A percentile compares a stretch with the other conserved stretches of the same genome.
Conservation (phyloP, 2,113 vertebrate species). For the Urocolius indicus region DNA sequence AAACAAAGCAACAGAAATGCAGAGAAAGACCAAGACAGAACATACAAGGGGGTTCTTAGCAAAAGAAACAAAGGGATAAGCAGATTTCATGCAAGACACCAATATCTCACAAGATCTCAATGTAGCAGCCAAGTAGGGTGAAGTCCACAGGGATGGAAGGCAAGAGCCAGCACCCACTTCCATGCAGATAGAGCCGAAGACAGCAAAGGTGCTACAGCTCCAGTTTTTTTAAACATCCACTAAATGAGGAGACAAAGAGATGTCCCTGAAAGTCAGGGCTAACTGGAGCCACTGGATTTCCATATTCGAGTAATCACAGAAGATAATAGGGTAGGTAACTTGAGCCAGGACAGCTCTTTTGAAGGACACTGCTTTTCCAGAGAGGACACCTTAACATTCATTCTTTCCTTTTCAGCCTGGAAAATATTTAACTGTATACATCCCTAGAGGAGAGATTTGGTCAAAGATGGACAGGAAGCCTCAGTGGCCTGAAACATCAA, state of each 20-base stretch:
- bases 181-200: not conserved
- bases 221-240: not conserved
- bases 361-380: not conserved
- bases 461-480: not conserved
- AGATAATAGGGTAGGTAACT: not conserved
- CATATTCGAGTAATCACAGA: accelerated
- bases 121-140: not conserved
- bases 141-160: not conserved
- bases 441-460: not conserved
- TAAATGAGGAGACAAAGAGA: too few species aligned
- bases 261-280: not conserved
- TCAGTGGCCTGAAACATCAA: not conserved
- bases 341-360: not conserved
- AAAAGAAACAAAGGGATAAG: not conserved
- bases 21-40: not conserved
- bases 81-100: not conserved
- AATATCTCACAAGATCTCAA: not conserved
- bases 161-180: not conserved
- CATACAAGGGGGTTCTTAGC: not conserved
- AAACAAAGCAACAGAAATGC: not conserved
- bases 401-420: not conserved
- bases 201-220: not conserved
- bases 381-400: not conserved
- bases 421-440: not conserved
- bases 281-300: accelerated